Conservation (phyloP, 2,113 vertebrate species). For the Notiomystis cincta region DNA sequence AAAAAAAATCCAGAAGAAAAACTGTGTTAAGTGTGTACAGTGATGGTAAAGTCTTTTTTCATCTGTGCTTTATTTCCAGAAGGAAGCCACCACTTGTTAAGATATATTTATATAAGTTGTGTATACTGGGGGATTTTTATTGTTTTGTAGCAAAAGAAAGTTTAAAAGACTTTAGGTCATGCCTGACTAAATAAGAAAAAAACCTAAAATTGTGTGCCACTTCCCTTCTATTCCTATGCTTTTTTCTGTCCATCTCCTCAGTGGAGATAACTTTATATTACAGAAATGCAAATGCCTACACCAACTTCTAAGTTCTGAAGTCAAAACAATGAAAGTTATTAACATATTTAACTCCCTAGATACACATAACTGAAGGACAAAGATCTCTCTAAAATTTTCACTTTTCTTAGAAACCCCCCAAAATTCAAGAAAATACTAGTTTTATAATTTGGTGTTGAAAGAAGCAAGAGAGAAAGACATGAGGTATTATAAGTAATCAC, state of each 20-base stretch:
- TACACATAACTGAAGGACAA: not conserved
- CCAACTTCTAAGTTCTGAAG: not conserved
- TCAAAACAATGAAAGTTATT: not conserved
- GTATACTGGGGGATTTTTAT: rapidly evolving
- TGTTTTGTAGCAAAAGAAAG: not conserved
- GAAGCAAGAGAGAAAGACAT: not conserved
- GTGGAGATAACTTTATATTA: not conserved
- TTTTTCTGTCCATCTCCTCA: not conserved
- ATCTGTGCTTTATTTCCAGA: not conserved
- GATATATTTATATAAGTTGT: not conserved
- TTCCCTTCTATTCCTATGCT: not conserved
- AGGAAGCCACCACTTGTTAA: rapidly evolving
- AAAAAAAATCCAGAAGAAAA: not conserved
- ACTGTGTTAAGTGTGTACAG: not conserved
- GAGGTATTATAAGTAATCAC: not conserved
- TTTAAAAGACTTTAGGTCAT: not conserved
- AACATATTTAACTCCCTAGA: not conserved
- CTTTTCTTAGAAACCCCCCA: rapidly evolving
- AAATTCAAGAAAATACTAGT: not conserved
- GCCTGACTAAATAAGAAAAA: not conserved
- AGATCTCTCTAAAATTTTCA: not conserved
- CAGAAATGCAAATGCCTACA: not conserved
- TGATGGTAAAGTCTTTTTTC: not conserved
- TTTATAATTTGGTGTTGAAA: not conserved
- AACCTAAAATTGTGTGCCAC: not conserved